These are phyloP conservation scores for Selenia dentaria DNA, from an alignment of 2,888 invertebrate genomes.

Conservation along the genomic window DNA sequence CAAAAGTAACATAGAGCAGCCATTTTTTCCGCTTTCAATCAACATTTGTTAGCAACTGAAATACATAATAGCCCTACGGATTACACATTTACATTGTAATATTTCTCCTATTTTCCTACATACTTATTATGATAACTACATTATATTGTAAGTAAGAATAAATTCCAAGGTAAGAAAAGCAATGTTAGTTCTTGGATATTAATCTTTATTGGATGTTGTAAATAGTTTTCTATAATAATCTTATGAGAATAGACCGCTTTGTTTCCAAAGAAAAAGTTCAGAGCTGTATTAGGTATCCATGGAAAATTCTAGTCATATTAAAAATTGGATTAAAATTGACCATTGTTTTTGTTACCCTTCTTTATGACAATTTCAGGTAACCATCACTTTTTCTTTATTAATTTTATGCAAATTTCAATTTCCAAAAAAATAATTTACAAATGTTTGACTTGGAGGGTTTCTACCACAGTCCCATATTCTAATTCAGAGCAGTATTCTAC, in stretches of 20 bases:
- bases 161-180: constrained; percentile 23
- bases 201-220: constrained; percentile 27
- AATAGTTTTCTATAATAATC: constrained; percentile 16
- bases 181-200: constrained; percentile 33
- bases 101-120: neutral
- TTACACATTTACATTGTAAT: too few relatives aligned
- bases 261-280: constrained; percentile 22
- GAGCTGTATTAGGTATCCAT: constrained; percentile 33
- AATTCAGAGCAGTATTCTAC: too few relatives aligned
- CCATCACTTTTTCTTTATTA: too few relatives aligned
- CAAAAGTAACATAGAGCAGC: too few relatives aligned
- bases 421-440: too few relatives aligned
- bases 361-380: too few relatives aligned
- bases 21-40: too few relatives aligned
- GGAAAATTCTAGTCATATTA: constrained; percentile 68
- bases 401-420: too few relatives aligned
- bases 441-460: too few relatives aligned
- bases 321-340: constrained; percentile 51
- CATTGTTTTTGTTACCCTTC: constrained; percentile 1
- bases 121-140: neutral
- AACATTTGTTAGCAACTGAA: too few relatives aligned
- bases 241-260: constrained; percentile 8
- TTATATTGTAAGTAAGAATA: neutral
- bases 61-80: too few relatives aligned
- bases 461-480: too few relatives aligned